Evolutionary conservation across 1,140 invertebrate genomes (phyloP).

Genomic region (Ostrea edulis): DNA sequence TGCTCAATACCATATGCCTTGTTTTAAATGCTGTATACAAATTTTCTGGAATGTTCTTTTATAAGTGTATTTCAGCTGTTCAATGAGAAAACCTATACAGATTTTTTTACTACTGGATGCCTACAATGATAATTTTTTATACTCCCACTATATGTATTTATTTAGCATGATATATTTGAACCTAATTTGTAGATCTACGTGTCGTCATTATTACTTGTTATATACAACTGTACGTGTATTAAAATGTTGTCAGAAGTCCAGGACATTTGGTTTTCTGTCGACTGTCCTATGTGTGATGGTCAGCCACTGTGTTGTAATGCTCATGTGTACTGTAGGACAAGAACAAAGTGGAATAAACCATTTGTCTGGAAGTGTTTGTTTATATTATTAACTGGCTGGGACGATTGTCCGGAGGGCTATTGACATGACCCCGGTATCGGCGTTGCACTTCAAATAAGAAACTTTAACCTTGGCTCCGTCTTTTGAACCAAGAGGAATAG

Average conservation of each 20-base stretch:
- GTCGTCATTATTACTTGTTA: conserved; percentile 12
- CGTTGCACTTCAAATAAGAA: no score
- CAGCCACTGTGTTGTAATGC: background rate
- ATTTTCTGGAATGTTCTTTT: background rate
- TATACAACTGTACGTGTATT: background rate
- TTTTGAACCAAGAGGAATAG: no score
- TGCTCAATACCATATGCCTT: conserved; percentile 1
- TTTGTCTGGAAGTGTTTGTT: background rate
- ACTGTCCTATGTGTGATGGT: background rate
- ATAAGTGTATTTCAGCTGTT: background rate
- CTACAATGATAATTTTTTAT: background rate
- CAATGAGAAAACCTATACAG: background rate
- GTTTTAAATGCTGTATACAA: background rate
- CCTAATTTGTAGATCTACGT: conserved; percentile 13
- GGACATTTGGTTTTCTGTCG: background rate
- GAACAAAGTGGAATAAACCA: background rate
- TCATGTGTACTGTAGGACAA: background rate
- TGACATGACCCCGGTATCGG: no score
- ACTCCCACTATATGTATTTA: background rate
- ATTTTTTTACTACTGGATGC: background rate
- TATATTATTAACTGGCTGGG: no score
- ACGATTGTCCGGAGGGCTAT: no score
- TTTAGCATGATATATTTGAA: background rate
- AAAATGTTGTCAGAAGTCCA: background rate
- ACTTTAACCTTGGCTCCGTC: no score